Percentiles rank a stretch among this genome's conserved stretches.
These are phyloP conservation scores for Macrosiphum euphorbiae DNA, from an alignment of 2,888 invertebrate species.

Conservation along the genomic window DNA sequence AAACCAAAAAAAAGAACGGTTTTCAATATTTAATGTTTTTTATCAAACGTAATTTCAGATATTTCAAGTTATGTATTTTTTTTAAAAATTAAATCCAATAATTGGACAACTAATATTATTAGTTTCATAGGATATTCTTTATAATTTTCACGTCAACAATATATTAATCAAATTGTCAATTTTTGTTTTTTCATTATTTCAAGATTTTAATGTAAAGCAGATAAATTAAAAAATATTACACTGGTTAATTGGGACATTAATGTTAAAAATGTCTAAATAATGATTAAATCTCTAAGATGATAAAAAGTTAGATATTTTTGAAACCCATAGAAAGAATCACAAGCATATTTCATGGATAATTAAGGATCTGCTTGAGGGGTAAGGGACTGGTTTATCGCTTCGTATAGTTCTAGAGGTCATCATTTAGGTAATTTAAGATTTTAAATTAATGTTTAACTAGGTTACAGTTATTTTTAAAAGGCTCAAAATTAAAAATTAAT, in stretches of 20 bases:
- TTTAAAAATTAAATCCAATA: background rate
- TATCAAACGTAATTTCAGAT: too few relatives aligned
- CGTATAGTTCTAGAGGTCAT: background rate
- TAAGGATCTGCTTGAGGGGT: background rate
- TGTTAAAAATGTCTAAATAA: background rate
- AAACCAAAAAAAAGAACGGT: background rate
- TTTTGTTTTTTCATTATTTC: background rate
- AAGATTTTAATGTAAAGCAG: background rate
- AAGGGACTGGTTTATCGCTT: background rate
- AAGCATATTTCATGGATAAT: too few relatives aligned
- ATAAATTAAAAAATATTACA: background rate
- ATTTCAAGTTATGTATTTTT: background rate
- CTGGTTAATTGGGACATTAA: background rate
- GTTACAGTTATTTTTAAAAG: too few relatives aligned
- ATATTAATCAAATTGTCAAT: background rate
- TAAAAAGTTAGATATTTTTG: background rate
- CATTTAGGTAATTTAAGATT: background rate
- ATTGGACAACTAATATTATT: too few relatives aligned
- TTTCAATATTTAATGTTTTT: too few relatives aligned
- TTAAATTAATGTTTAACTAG: background rate
- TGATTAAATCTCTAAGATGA: background rate
- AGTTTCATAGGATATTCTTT: background rate
- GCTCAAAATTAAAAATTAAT: background rate
- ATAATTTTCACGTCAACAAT: background rate
- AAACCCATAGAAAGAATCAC: background rate